Evolutionary conservation across 2,888 invertebrate genomes (phyloP).

Genomic region (Ennomos fuscantarius): DNA sequence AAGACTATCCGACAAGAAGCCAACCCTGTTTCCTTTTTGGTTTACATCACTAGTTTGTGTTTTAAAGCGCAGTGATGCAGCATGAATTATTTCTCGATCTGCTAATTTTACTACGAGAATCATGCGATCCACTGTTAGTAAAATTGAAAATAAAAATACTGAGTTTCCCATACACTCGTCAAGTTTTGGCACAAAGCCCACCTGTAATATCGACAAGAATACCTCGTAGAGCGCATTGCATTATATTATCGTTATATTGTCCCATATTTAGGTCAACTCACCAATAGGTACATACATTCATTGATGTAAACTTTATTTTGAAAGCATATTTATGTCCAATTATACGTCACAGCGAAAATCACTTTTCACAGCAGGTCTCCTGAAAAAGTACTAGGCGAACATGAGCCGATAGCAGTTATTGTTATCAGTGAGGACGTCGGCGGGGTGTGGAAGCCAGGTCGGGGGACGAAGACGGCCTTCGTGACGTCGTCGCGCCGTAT

Average conservation of each 20-base stretch:
- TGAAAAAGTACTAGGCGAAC: constrained; percentile 81
- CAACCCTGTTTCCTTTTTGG: too few relatives aligned
- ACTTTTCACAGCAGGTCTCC: constrained; percentile 63
- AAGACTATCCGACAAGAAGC: too few relatives aligned
- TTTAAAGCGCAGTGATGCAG: too few relatives aligned
- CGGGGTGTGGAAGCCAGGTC: constrained; percentile 45
- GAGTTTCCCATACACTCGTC: constrained; percentile 24
- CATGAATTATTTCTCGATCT: too few relatives aligned
- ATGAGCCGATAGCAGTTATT: constrained; percentile 68
- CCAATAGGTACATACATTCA: constrained; percentile 6
- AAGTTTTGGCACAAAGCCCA: constrained; percentile 44
- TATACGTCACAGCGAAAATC: constrained; percentile 63
- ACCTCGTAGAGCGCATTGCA: constrained; percentile 35
- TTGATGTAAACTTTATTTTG: constrained; percentile 7
- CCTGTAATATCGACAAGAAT: constrained; percentile 37
- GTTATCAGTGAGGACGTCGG: constrained; percentile 66
- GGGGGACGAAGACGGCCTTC: constrained; percentile 53
- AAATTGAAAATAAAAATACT: constrained; percentile 22
- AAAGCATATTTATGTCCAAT: constrained; percentile 29
- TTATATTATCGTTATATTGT: constrained; percentile 33
- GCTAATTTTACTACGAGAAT: too few relatives aligned
- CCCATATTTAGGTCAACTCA: constrained; percentile 35
- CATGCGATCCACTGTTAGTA: too few relatives aligned
- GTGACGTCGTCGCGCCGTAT: constrained; percentile 62
- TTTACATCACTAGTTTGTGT: too few relatives aligned